Evolutionary conservation across 2,888 invertebrate species (phyloP), one percentile per base, ranked within the genome.

Genomic region (Ceriagrion tenellum): DNA sequence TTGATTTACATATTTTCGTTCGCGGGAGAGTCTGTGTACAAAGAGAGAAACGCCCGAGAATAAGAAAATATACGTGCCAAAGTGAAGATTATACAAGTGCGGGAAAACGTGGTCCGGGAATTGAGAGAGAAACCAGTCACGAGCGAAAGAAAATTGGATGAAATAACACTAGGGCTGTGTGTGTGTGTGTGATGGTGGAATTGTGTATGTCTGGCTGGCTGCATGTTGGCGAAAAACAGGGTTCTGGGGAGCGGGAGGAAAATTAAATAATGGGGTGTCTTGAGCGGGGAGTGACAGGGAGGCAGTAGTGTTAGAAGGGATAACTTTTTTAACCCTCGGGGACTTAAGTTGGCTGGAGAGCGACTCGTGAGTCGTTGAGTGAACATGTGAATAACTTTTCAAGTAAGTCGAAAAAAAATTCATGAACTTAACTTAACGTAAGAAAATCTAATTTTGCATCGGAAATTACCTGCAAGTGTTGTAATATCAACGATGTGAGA

Each of bases 1-100:
- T 35, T 35, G 16, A 81, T 81, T 81, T 81, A 35, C 81, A 81
- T 81, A 81, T 81, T 81, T 81, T 16, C 35, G 81, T 81, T 81
- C 16, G 30, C 81, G 26, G 81, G 30, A 35, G 13, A 35, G 35
- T 20, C 20, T 6, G 59, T 59, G 59, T 16, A 35, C 35, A 81
- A 13, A 35, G 30, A 35, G 16, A 81, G 81, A 30, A 10, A 30
- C 81, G 81, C 35, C 30, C 0, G 12, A n/a, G 16, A 81, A 20
- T 47, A 69, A 69, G 69, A n/a, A 35, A 81, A 81, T 81, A 35
- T 18, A 20, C 12, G 20, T 59, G 59, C 59, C 8, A 35, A 35
- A 81, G 81, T 35, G 26, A 81, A 35, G 30, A 18, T 81, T 35
- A 16, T 81, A 81, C 35, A 81, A 81, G 81, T 81, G 81, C 81